phyloP scores from a whole-genome alignment of 1,140 invertebrate species.

The Conus ventricosus region DNA sequence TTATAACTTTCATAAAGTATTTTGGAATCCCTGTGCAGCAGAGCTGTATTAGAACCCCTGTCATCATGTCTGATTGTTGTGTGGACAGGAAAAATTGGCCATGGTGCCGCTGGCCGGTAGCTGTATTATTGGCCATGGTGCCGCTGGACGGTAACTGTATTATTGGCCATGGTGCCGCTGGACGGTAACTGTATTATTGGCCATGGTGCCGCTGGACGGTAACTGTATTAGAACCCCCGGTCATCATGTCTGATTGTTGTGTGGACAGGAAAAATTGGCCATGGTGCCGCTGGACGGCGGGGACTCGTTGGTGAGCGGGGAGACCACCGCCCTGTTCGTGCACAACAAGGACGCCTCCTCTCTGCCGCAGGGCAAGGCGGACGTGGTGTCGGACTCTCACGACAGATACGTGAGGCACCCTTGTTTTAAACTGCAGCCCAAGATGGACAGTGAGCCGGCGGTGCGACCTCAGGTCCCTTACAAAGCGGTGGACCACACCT shows the following conservation, averaged over 20 bases:
- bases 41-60: no score
- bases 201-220: no score
- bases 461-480: constrained; percentile 29
- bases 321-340: constrained; percentile 25
- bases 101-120: neutral
- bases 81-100: constrained; percentile 20
- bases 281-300: constrained; percentile 8
- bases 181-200: no score
- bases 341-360: constrained; percentile 24
- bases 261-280: constrained; percentile 21
- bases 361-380: neutral
- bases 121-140: no score
- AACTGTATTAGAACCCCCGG: no score
- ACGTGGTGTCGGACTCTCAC: neutral
- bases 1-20: no score
- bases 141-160: no score
- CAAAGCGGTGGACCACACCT: constrained; percentile 22
- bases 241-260: neutral
- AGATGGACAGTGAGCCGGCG: neutral
- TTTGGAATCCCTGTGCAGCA: no score
- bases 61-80: neutral
- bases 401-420: constrained; percentile 1
- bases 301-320: constrained; percentile 11
- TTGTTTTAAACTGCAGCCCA: constrained; percentile 20
- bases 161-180: no score